Evolutionary conservation across 2,888 invertebrate genomes (phyloP).

Genomic region (Deilephila porcellus): DNA sequence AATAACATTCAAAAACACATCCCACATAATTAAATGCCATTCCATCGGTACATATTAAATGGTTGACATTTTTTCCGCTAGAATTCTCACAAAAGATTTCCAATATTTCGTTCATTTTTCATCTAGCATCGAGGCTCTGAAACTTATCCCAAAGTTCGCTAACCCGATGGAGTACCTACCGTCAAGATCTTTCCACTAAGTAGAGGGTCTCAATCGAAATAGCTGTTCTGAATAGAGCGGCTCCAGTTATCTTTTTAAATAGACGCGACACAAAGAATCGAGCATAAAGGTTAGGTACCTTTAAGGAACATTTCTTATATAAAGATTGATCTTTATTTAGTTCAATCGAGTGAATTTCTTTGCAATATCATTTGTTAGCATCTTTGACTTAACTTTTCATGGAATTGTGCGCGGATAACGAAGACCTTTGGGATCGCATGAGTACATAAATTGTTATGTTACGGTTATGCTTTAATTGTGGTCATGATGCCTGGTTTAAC

Average conservation of each 20-base stretch:
- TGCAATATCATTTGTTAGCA: conserved; percentile 26
- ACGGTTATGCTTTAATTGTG: not conserved
- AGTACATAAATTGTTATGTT: not conserved
- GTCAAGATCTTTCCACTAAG: conserved; percentile 38
- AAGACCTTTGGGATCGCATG: not conserved
- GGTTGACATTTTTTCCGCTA: not conserved
- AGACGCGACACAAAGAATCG: conserved; percentile 49
- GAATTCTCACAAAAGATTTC: conserved; percentile 28
- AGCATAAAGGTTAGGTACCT: conserved; percentile 37
- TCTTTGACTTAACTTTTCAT: not conserved
- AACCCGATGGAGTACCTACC: conserved; percentile 36
- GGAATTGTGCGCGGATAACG: not conserved
- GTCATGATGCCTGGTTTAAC: not conserved
- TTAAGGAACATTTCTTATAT: conserved; percentile 31
- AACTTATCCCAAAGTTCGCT: conserved; percentile 36
- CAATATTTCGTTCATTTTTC: conserved; percentile 23
- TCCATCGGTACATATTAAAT: not conserved
- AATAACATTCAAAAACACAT: not conserved
- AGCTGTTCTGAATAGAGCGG: conserved; percentile 45
- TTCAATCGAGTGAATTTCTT: conserved; percentile 24
- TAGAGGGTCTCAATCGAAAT: conserved; percentile 41
- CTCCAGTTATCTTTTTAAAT: conserved; percentile 51
- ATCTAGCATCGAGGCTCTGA: conserved; percentile 6
- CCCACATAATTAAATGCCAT: not conserved
- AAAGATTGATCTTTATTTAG: conserved; percentile 32